Percentiles rank a stretch among this genome's conserved stretches.
Conservation (phyloP, 2,113 vertebrate species). For the Crotalus tigris region DNA sequence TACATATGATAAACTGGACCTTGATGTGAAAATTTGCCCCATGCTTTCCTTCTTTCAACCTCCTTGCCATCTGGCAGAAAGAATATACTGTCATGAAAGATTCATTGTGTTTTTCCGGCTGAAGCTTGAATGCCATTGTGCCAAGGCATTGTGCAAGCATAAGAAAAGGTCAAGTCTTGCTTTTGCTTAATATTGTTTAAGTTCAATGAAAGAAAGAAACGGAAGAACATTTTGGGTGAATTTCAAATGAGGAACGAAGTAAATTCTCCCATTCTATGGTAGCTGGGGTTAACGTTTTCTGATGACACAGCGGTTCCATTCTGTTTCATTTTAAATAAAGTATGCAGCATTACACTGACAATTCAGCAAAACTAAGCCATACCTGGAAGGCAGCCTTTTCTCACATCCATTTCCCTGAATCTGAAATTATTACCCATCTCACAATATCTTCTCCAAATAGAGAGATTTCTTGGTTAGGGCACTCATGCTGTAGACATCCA, state of each 20-base stretch:
- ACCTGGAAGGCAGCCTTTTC: background rate
- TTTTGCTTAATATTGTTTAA: background rate
- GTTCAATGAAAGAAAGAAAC: background rate
- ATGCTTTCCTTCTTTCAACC: background rate
- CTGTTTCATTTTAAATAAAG: background rate
- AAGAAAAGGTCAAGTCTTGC: constrained; percentile 12
- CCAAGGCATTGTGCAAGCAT: constrained; percentile 5
- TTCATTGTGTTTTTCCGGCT: constrained; percentile 28
- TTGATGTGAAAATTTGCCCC: constrained; percentile 16
- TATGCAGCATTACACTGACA: background rate
- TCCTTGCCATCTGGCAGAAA: constrained; percentile 31
- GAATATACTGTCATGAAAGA: constrained; percentile 26
- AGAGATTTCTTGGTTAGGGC: background rate
- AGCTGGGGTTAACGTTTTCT: background rate
- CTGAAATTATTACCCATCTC: background rate
- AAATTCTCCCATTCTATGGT: background rate
- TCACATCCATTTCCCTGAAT: background rate
- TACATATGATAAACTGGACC: constrained; percentile 17
- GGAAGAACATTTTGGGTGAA: background rate
- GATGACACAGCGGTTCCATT: background rate
- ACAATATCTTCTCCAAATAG: background rate
- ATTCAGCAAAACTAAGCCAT: background rate
- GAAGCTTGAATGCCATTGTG: constrained; percentile 19
- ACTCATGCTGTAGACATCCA: background rate
- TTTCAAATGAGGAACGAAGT: background rate